Evolutionary conservation across 2,888 invertebrate species (phyloP).

Genomic region (Maniola hyperantus): DNA sequence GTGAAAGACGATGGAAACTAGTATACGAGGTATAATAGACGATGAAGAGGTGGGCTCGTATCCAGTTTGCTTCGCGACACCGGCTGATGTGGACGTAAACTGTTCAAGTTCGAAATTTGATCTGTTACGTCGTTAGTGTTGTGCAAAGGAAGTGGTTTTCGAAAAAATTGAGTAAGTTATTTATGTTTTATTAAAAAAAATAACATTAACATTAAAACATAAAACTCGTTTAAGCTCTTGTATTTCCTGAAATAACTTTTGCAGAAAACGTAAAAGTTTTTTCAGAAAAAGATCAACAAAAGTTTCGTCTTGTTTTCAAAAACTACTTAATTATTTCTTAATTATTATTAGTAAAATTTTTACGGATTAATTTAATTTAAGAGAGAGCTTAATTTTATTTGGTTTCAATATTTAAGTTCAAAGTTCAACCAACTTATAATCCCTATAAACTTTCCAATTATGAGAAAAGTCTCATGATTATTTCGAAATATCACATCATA

Average conservation of each 20-base stretch:
- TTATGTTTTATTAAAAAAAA: conserved; percentile 5
- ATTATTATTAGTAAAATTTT: no score
- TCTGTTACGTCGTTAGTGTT: conserved; percentile 31
- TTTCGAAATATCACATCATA: background rate
- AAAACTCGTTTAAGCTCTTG: background rate
- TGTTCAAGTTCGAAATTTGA: conserved; percentile 26
- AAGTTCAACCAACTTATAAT: background rate
- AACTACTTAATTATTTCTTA: background rate
- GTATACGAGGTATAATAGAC: conserved; percentile 78
- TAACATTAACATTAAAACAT: background rate
- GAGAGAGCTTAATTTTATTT: background rate
- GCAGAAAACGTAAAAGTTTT: background rate
- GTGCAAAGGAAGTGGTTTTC: conserved; percentile 44
- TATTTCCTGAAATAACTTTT: no score
- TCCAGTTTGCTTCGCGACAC: conserved; percentile 46
- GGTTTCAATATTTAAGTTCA: background rate
- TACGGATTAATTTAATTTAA: no score
- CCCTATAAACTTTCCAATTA: background rate
- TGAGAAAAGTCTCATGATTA: background rate
- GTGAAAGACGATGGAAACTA: conserved; percentile 79
- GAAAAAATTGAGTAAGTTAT: conserved; percentile 41
- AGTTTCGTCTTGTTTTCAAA: background rate
- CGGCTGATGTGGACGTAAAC: conserved; percentile 40
- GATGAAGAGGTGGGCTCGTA: conserved; percentile 42
- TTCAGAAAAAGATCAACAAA: background rate